These are phyloP conservation scores for Plutomurus gul DNA, from an alignment of 1,140 invertebrate species.

Conservation along the genomic window DNA sequence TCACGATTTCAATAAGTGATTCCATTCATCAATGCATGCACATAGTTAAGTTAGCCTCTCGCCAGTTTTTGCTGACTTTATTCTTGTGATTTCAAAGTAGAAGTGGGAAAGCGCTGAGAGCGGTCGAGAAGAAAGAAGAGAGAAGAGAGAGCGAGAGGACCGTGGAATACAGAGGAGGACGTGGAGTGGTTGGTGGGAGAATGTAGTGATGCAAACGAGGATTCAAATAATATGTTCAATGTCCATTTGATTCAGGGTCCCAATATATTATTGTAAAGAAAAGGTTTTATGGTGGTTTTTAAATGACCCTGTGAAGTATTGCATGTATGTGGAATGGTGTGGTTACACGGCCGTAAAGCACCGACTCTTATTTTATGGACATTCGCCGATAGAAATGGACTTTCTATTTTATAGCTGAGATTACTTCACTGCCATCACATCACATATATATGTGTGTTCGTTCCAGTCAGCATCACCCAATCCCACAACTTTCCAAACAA, in stretches of 20 bases:
- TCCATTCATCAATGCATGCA: background rate
- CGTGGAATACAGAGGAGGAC: background rate
- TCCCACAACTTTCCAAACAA: no score
- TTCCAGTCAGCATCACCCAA: no score
- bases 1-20: slow-evolving; percentile 13
- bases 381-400: slow-evolving; percentile 28
- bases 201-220: slow-evolving; percentile 12
- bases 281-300: slow-evolving; percentile 29
- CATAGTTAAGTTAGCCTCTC: background rate
- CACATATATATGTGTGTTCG: background rate
- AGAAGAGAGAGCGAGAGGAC: background rate
- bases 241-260: slow-evolving; percentile 20
- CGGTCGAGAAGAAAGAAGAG: background rate
- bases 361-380: slow-evolving; percentile 28
- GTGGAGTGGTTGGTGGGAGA: background rate
- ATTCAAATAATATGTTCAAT: slow-evolving; percentile 25
- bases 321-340: slow-evolving; percentile 28
- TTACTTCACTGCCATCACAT: slow-evolving; percentile 22
- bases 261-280: slow-evolving; percentile 30
- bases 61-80: background rate
- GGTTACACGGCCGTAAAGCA: slow-evolving; percentile 27
- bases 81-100: no score
- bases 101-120: background rate
- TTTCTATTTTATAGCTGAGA: slow-evolving; percentile 24
- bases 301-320: slow-evolving; percentile 29